Conservation (phyloP, 2,888 invertebrate genomes). For the Limnephilus marmoratus region DNA sequence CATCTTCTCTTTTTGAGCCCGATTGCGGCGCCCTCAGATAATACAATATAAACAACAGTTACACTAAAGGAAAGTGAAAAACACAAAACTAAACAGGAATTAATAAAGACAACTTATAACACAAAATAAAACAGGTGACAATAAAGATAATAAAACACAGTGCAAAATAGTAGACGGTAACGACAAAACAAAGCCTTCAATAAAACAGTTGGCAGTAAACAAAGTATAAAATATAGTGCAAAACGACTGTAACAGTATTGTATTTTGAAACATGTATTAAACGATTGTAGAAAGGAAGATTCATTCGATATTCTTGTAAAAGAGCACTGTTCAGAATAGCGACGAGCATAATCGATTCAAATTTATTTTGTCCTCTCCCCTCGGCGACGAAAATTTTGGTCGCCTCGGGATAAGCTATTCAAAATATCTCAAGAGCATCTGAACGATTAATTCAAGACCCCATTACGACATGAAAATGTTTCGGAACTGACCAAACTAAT, state of each 20-base stretch:
- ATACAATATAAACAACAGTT: no score
- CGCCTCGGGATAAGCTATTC: background rate
- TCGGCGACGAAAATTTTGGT: background rate
- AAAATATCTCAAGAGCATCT: background rate
- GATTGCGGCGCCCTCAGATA: no score
- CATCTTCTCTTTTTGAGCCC: no score
- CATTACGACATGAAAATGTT: background rate
- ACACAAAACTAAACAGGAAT: background rate
- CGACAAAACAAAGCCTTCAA: background rate
- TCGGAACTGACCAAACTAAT: background rate
- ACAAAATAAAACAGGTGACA: background rate
- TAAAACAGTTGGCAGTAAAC: background rate
- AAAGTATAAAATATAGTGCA: background rate
- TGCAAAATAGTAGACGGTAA: background rate
- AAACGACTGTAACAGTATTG: background rate
- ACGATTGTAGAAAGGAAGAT: background rate
- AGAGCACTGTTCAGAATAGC: background rate
- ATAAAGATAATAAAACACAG: background rate
- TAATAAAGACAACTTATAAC: background rate
- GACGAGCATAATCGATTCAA: background rate
- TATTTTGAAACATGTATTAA: background rate
- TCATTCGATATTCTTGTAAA: background rate
- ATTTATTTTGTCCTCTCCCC: constrained; percentile 2
- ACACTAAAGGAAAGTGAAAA: background rate
- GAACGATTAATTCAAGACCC: background rate